Conservation (phyloP, 2,113 vertebrate genomes). For the Dasypus novemcinctus region DNA sequence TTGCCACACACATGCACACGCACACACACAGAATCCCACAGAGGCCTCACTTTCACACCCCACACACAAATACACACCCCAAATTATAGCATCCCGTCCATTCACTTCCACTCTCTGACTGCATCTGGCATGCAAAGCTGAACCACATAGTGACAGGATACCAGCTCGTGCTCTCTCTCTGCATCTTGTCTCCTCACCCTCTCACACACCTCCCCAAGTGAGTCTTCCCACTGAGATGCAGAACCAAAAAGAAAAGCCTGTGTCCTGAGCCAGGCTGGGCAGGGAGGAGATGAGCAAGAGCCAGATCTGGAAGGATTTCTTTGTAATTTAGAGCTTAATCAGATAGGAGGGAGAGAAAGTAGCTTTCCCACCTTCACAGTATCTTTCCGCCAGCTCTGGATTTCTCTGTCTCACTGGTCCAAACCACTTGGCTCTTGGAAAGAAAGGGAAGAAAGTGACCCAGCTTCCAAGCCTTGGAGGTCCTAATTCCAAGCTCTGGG, state of each 20-base stretch:
- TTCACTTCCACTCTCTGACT: neutral
- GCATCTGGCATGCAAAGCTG: neutral
- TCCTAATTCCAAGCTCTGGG: neutral
- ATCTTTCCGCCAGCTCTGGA: neutral
- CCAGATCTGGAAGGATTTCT: neutral
- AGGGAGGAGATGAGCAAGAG: neutral
- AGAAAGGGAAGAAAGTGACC: neutral
- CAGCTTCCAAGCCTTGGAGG: neutral
- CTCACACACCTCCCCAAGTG: neutral
- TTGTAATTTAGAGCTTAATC: neutral
- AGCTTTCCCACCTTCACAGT: neutral
- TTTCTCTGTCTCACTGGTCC: conserved; percentile 14
- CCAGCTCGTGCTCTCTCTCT: neutral
- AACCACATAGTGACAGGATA: neutral
- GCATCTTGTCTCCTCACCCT: neutral
- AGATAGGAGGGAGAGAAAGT: neutral
- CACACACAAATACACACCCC: neutral
- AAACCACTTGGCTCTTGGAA: conserved; percentile 31
- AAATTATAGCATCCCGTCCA: neutral
- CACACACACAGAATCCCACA: neutral
- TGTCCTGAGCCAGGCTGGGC: neutral
- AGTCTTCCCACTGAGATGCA: neutral
- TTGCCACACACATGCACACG: neutral
- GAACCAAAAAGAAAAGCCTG: neutral
- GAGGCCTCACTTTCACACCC: neutral